These are phyloP conservation scores for Amphiprion percula DNA, from an alignment of 2,113 vertebrate species.

Conservation along the genomic window DNA sequence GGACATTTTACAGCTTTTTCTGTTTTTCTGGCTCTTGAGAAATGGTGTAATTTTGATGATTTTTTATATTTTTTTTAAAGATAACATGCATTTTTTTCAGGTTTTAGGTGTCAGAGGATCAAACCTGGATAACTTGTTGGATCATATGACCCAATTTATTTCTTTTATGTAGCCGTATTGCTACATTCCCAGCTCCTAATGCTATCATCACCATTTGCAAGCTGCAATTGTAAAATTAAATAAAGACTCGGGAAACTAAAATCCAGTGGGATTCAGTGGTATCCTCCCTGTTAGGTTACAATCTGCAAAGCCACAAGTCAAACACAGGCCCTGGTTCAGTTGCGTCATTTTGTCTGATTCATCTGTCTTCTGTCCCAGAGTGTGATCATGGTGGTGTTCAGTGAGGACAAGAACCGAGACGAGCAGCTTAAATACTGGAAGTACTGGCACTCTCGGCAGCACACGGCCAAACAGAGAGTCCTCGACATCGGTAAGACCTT, in stretches of 20 bases:
- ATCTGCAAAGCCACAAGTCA: too few species aligned
- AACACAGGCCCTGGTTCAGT: too few species aligned
- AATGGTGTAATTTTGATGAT: too few species aligned
- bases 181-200: too few species aligned
- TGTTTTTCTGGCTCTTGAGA: too few species aligned
- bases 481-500: conserved; percentile 93
- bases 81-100: too few species aligned
- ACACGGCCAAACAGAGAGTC: conserved; percentile 97
- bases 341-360: background rate
- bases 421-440: conserved; percentile 99
- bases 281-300: background rate
- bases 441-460: conserved; percentile 97
- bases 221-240: background rate
- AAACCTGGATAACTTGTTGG: too few species aligned
- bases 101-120: too few species aligned
- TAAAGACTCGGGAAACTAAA: background rate
- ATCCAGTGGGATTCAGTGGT: background rate
- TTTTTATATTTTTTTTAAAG: too few species aligned
- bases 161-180: too few species aligned
- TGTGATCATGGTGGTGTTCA: conserved; percentile 99
- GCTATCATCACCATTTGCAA: background rate
- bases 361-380: conserved; percentile 82
- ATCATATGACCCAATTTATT: too few species aligned
- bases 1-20: too few species aligned
- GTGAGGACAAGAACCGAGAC: conserved; percentile 96